Conservation (phyloP, 2,888 invertebrate genomes). For the Invenusta paracnida region DNA sequence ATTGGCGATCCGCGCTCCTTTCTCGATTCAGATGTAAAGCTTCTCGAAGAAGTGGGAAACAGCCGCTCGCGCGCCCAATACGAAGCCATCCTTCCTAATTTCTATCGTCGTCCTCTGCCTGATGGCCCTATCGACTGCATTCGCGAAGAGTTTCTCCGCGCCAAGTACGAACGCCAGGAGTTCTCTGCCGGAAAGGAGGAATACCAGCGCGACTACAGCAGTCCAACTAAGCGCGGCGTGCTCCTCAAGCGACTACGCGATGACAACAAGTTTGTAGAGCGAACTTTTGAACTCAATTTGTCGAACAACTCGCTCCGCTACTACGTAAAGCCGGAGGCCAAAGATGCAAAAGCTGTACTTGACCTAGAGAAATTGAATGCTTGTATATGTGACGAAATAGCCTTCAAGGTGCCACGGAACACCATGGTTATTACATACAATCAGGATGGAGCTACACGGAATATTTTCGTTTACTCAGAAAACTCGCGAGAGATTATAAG, state of each 20-base stretch:
- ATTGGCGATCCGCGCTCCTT: background rate
- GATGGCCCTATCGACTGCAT: slow-evolving; percentile 54
- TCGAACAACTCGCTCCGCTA: slow-evolving; percentile 74
- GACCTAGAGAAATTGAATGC: slow-evolving; percentile 77
- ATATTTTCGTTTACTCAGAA: slow-evolving; percentile 80
- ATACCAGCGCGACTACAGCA: slow-evolving; percentile 63
- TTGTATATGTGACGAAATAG: slow-evolving; percentile 65
- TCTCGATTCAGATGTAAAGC: background rate
- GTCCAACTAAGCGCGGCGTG: slow-evolving; percentile 71
- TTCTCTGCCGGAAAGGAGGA: slow-evolving; percentile 72
- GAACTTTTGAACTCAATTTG: slow-evolving; percentile 77
- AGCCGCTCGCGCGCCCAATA: background rate
- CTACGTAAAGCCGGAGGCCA: slow-evolving; percentile 63
- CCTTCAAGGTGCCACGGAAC: slow-evolving; percentile 23
- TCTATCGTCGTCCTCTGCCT: slow-evolving; percentile 32
- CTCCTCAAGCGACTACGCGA: slow-evolving; percentile 83
- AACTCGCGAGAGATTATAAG: slow-evolving; percentile 73
- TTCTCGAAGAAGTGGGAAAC: background rate
- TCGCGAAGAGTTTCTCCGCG: slow-evolving; percentile 82
- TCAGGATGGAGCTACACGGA: slow-evolving; percentile 77
- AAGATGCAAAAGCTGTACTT: slow-evolving; percentile 76
- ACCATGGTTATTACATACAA: slow-evolving; percentile 74
- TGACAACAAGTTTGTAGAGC: slow-evolving; percentile 74
- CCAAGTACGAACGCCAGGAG: slow-evolving; percentile 82
- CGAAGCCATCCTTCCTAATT: slow-evolving; percentile 7